Evolutionary conservation across 1,140 invertebrate genomes (phyloP).

Genomic region (Neodiprion pinetum): DNA sequence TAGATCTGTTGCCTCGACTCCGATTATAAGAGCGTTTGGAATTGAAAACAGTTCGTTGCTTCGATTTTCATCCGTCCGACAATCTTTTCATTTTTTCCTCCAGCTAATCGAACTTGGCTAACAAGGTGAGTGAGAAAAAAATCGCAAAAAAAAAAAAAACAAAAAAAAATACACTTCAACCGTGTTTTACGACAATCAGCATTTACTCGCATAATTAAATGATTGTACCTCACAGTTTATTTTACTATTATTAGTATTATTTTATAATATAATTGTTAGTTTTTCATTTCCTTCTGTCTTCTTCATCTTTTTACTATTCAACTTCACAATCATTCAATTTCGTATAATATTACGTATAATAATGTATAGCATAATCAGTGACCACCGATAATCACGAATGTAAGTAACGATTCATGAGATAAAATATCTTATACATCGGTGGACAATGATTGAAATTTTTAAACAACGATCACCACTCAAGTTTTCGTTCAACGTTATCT

Average conservation of each 20-base stretch:
- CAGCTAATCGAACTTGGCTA: background rate
- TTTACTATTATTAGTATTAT: background rate
- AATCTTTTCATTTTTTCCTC: background rate
- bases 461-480: no score
- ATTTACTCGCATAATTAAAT: background rate
- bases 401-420: no score
- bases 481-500: no score
- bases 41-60: background rate
- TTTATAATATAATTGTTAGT: background rate
- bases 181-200: no score
- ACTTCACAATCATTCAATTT: background rate
- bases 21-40: background rate
- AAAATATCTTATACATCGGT: no score
- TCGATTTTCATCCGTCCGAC: background rate
- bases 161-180: no score
- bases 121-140: no score
- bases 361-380: no score
- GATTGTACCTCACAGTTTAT: constrained; percentile 24
- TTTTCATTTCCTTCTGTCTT: background rate
- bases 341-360: background rate
- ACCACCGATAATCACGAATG: no score
- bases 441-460: no score
- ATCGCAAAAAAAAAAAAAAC: no score
- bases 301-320: background rate
- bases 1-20: background rate